Evolutionary conservation across 2,888 invertebrate species (phyloP), one percentile per base, ranked within the genome.

Genomic region (Leptopilina myrica): DNA sequence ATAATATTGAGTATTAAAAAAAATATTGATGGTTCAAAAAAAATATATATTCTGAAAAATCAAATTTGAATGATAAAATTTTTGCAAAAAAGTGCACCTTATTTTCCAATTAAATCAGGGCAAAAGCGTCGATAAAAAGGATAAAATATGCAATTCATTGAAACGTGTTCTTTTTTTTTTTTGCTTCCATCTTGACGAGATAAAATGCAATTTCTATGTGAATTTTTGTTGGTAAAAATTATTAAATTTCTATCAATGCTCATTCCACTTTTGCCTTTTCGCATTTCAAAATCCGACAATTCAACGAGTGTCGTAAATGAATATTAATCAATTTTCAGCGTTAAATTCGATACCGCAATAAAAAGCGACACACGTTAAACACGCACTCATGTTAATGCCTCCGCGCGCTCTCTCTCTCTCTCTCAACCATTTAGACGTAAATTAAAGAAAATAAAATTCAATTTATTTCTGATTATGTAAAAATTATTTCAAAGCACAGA

Each of bases 301-400:
- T 75, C 49, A 53, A 75, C 76, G 81, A 83, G 79, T 81, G 83
- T 79, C 84, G 83, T 84, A 84, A 86, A 88, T 86, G 87, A 88
- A 87, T 87, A 88, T 88, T 85, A 88, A 88, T 87, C 88, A 86
- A 87, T 88, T 88, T 86, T 79, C 83, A 82, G 80, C 84, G 84
- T 87, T 87, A 84, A 87, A 85, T 85, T 83, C 81, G 81, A 79
- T 82, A 79, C 80, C 81, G 83, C 82, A 82, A 85, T 86, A 88
- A 88, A 87, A 88, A 87, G 84, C 84, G 81, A 69, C 82, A 83
- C 56, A 33, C 53, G 73, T 73, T 73, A 73, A 73, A 53, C 82
- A 80, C 85, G 86, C 83, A 85, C 78, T 81, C 76, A 76, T 79
- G 82, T 77, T 86, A 84, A 86, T 86, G 85, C 83, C 12, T 86